These are phyloP conservation scores for Chaenocephalus aceratus DNA, from an alignment of 2,113 vertebrate species.

Conservation along the genomic window DNA sequence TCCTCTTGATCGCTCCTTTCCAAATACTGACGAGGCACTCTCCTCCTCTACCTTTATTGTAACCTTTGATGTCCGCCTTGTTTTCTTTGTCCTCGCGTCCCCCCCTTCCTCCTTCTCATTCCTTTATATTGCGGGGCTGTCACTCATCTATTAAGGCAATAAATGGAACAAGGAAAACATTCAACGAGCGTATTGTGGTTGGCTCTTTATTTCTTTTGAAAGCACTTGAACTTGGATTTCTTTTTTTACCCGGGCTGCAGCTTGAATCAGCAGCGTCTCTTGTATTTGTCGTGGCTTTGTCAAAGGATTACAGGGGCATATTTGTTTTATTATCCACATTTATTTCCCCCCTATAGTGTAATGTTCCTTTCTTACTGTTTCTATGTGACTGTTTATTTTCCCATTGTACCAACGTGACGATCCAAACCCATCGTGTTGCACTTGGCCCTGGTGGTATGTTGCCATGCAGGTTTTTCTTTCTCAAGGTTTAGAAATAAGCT, in stretches of 20 bases:
- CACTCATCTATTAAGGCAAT: slow-evolving; percentile 76
- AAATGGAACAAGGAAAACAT: slow-evolving; percentile 73
- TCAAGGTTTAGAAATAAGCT: not conserved
- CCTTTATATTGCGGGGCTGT: slow-evolving; percentile 80
- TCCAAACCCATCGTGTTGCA: not conserved
- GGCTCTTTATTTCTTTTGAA: slow-evolving; percentile 74
- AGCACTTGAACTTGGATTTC: slow-evolving; percentile 77
- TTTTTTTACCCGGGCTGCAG: slow-evolving; percentile 31
- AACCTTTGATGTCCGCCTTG: slow-evolving; percentile 85
- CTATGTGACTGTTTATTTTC: slow-evolving; percentile 22
- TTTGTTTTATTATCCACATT: slow-evolving; percentile 53
- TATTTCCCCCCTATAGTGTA: slow-evolving; percentile 16
- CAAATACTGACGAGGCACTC: slow-evolving; percentile 70
- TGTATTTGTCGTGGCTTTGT: slow-evolving; percentile 54
- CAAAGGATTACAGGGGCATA: slow-evolving; percentile 51
- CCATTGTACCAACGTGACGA: slow-evolving; percentile 14
- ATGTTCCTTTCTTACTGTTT: slow-evolving; percentile 26
- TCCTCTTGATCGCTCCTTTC: slow-evolving; percentile 72
- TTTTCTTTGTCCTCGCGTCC: slow-evolving; percentile 73
- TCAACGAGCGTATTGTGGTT: slow-evolving; percentile 69
- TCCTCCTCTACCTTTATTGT: slow-evolving; percentile 83
- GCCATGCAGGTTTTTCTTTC: not conserved
- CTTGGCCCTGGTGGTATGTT: too few species aligned
- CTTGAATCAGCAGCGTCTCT: slow-evolving; percentile 38
- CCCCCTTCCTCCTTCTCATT: slow-evolving; percentile 78